Conservation (phyloP, 2,113 vertebrate genomes). For the Nycticryphes semicollaris region DNA sequence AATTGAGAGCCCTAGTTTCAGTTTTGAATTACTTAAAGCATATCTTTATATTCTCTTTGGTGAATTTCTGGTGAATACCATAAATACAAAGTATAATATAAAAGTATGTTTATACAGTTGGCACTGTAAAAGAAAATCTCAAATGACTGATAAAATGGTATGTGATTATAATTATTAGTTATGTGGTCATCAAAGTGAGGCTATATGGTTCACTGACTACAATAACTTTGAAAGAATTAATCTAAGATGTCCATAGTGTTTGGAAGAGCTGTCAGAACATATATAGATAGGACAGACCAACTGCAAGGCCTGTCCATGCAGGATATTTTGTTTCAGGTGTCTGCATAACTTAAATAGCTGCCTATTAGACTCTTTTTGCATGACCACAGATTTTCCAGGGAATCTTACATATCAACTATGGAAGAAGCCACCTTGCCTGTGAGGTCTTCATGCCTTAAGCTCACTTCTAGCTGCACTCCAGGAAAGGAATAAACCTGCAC, state of each 20-base stretch:
- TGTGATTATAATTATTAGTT: constrained; percentile 29
- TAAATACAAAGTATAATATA: background rate
- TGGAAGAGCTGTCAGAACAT: constrained; percentile 1
- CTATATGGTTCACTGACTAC: constrained; percentile 14
- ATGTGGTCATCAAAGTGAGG: background rate
- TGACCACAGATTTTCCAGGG: background rate
- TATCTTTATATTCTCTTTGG: constrained; percentile 13
- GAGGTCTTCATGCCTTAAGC: background rate
- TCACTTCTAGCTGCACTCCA: background rate
- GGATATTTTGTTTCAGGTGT: background rate
- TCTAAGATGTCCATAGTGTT: background rate
- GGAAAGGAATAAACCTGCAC: background rate
- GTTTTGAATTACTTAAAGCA: constrained; percentile 8
- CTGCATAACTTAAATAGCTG: background rate
- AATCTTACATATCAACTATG: background rate
- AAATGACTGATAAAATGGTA: background rate
- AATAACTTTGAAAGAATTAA: background rate
- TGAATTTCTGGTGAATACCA: background rate
- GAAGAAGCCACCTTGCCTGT: background rate
- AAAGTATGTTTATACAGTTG: background rate
- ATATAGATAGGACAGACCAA: background rate
- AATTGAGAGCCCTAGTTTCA: constrained; percentile 11
- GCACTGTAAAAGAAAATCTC: background rate
- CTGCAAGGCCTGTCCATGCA: background rate
- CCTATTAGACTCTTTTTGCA: background rate